A percentile compares a stretch with the other conserved stretches of the same genome.
These are phyloP conservation scores for Schrankia costaestrigalis DNA, from an alignment of 2,888 invertebrate genomes.

Conservation along the genomic window DNA sequence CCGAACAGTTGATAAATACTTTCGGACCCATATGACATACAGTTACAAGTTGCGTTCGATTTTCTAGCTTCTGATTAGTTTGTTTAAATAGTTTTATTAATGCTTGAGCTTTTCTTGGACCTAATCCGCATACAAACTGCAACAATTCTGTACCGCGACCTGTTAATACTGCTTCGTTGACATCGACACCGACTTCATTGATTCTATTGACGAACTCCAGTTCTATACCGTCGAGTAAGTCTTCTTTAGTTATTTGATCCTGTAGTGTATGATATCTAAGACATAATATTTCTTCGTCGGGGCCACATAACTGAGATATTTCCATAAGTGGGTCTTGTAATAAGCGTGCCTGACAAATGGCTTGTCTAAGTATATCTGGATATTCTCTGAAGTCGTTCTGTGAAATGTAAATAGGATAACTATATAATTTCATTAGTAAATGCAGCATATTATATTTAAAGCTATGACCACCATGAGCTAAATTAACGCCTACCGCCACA, in stretches of 20 bases:
- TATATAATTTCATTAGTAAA: too few species aligned
- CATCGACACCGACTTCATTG: conserved; percentile 98
- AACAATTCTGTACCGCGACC: conserved; percentile 93
- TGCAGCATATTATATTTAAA: too few species aligned
- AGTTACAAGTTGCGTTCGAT: conserved; percentile 96
- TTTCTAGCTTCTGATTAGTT: conserved; percentile 94
- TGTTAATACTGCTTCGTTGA: conserved; percentile 95
- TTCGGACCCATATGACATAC: conserved; percentile 98
- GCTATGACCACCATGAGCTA: too few species aligned
- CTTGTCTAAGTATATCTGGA: conserved; percentile 93
- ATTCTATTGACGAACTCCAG: conserved; percentile 96
- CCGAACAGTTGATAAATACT: conserved; percentile 99
- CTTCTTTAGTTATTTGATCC: conserved; percentile 91
- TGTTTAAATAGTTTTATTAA: conserved; percentile 92
- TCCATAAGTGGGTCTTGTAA: conserved; percentile 98
- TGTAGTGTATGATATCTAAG: conserved; percentile 94
- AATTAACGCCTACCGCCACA: not conserved
- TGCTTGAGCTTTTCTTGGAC: conserved; percentile 95
- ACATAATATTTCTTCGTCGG: conserved; percentile 97
- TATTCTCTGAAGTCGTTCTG: conserved; percentile 94
- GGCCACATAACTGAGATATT: conserved; percentile 96
- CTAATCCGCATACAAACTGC: conserved; percentile 98
- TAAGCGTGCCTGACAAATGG: conserved; percentile 94
- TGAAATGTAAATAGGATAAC: conserved; percentile 13
- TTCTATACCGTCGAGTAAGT: conserved; percentile 90